Evolutionary conservation across 2,113 vertebrate genomes (phyloP).

Genomic region (Bucco capensis): DNA sequence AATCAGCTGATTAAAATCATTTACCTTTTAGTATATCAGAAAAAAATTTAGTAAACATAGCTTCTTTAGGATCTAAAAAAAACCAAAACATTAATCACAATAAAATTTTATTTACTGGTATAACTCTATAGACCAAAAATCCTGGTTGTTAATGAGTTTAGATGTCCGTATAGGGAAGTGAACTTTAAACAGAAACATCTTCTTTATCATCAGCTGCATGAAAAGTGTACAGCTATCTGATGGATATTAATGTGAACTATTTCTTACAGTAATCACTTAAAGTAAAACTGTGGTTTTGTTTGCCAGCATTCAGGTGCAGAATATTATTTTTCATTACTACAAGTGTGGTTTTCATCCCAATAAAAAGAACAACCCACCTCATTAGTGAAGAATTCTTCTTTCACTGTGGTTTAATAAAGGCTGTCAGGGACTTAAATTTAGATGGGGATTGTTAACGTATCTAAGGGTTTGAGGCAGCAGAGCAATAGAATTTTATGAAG

Average conservation of each 20-base stretch:
- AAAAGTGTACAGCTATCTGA: not conserved
- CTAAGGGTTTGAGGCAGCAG: not conserved
- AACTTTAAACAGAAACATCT: not conserved
- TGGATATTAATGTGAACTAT: not conserved
- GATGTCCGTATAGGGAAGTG: not conserved
- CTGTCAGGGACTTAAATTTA: not conserved
- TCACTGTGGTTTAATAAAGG: not conserved
- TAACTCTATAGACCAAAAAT: not conserved
- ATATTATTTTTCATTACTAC: not conserved
- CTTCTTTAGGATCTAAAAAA: not conserved
- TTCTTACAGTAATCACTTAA: not conserved
- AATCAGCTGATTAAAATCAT: not conserved
- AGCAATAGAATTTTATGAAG: constrained; percentile 23
- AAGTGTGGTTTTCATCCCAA: not conserved
- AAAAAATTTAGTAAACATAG: not conserved
- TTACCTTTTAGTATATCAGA: not conserved
- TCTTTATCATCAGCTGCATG: not conserved
- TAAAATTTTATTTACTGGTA: not conserved
- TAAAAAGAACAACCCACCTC: not conserved
- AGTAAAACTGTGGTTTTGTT: not conserved
- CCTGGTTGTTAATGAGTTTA: not conserved
- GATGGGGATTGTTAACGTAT: not conserved
- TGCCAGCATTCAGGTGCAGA: not conserved
- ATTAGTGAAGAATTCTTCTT: not conserved
- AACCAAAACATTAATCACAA: not conserved